phyloP scores from a whole-genome alignment of 2,113 vertebrate genomes.

The Holacanthus passer region DNA sequence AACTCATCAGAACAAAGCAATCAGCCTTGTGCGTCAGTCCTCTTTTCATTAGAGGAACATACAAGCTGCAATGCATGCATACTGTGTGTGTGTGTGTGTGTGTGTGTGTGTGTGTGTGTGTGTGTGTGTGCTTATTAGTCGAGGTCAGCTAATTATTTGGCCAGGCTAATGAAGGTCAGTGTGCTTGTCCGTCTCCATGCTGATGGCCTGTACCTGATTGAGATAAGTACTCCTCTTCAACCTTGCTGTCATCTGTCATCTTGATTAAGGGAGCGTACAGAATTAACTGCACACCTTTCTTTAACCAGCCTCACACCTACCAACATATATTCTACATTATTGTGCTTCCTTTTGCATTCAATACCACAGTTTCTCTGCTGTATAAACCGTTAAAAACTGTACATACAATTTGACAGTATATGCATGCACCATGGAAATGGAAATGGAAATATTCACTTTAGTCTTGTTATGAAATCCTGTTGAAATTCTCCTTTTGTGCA shows the following conservation, averaged over 20 bases:
- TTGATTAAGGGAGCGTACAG: constrained; percentile 67
- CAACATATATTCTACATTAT: neutral
- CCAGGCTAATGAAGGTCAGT: constrained; percentile 85
- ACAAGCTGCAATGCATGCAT: constrained; percentile 38
- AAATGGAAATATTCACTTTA: neutral
- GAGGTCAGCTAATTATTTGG: constrained; percentile 86
- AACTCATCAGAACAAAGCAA: constrained; percentile 81
- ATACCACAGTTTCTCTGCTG: neutral
- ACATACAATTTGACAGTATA: neutral
- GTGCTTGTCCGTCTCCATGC: constrained; percentile 77
- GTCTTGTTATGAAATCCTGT: constrained; percentile 12
- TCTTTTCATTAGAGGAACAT: constrained; percentile 75
- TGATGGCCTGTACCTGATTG: constrained; percentile 78
- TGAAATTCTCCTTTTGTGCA: constrained; percentile 17
- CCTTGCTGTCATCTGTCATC: constrained; percentile 77
- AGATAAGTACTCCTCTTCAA: constrained; percentile 81
- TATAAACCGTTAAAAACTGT: constrained; percentile 5
- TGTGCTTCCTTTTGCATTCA: constrained; percentile 11
- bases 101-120: constrained; percentile 45
- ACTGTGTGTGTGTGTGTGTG: constrained; percentile 17
- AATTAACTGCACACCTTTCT: constrained; percentile 57
- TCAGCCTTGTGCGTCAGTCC: constrained; percentile 69
- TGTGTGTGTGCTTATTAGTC: constrained; percentile 79
- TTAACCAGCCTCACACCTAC: constrained; percentile 5
- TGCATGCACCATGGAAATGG: neutral